Evolutionary conservation across 2,888 invertebrate species (phyloP).

Genomic region (Abscondita cerata): DNA sequence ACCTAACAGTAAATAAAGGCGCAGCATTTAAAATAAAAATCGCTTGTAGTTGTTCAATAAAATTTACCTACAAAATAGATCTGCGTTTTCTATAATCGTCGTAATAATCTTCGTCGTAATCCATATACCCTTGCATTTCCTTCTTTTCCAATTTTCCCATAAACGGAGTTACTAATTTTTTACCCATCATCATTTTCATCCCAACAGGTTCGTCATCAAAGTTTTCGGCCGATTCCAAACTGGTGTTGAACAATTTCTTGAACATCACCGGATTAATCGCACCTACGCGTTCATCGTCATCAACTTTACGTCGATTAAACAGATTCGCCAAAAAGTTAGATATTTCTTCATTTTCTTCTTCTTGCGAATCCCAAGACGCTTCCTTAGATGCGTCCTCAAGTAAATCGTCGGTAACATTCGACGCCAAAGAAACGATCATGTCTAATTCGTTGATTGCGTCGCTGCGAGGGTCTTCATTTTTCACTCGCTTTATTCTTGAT

Average conservation of each 20-base stretch:
- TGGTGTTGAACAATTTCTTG: constrained; percentile 28
- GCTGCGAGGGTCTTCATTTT: background rate
- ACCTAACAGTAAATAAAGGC: background rate
- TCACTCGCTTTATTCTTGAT: background rate
- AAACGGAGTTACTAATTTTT: constrained; percentile 33
- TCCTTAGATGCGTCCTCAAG: background rate
- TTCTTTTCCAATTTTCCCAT: constrained; percentile 19
- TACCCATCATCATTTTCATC: constrained; percentile 33
- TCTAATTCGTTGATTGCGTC: background rate
- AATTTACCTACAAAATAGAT: background rate
- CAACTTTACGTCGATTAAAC: background rate
- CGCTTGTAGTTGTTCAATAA: too few species aligned
- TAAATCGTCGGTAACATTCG: background rate
- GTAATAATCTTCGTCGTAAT: background rate
- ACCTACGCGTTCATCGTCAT: constrained; percentile 17
- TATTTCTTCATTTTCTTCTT: background rate
- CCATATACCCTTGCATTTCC: background rate
- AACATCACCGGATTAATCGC: constrained; percentile 40
- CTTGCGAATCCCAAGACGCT: background rate
- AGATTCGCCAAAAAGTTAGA: background rate
- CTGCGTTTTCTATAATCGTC: background rate
- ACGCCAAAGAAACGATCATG: background rate
- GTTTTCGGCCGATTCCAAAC: constrained; percentile 15
- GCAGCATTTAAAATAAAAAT: too few species aligned
- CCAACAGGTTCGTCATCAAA: constrained; percentile 19